These are phyloP conservation scores for Sarcophaga subvicina DNA, from an alignment of 2,888 invertebrate species.

Conservation along the genomic window DNA sequence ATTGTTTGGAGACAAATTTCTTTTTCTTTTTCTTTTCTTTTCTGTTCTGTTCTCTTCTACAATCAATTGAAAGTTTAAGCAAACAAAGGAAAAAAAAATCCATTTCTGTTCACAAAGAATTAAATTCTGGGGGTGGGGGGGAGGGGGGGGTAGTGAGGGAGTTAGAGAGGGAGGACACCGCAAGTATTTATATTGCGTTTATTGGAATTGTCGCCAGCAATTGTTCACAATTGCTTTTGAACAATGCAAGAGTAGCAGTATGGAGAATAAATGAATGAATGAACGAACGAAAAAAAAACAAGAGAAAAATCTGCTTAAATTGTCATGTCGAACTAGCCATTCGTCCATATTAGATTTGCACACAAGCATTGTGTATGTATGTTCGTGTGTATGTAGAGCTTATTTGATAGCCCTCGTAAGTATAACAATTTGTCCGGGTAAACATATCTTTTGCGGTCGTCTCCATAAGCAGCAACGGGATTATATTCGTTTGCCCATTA, in stretches of 20 bases:
- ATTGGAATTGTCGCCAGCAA: conserved; percentile 68
- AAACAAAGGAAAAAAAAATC: conserved; percentile 61
- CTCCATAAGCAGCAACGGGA: conserved; percentile 28
- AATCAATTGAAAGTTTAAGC: conserved; percentile 66
- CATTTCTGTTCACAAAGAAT: no score
- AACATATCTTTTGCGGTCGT: conserved; percentile 22
- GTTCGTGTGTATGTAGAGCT: not conserved
- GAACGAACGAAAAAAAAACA: not conserved
- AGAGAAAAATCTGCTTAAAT: conserved; percentile 50
- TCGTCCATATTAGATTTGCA: not conserved
- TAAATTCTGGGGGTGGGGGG: conserved; percentile 12
- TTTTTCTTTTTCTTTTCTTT: no score
- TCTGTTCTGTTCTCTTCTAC: not conserved
- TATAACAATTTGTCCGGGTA: conserved; percentile 52
- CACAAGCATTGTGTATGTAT: not conserved
- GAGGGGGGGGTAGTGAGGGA: not conserved
- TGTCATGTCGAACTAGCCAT: conserved; percentile 27
- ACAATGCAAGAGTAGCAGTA: conserved; percentile 15
- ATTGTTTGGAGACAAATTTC: conserved; percentile 41
- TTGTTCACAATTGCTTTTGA: conserved; percentile 56
- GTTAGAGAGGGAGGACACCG: not conserved
- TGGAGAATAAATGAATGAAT: not conserved
- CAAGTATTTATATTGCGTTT: conserved; percentile 57
- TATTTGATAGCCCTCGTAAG: not conserved
- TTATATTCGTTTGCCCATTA: conserved; percentile 27